phyloP scores from a whole-genome alignment of 2,797 vertebrate genomes.

The Remorina albescens region DNA sequence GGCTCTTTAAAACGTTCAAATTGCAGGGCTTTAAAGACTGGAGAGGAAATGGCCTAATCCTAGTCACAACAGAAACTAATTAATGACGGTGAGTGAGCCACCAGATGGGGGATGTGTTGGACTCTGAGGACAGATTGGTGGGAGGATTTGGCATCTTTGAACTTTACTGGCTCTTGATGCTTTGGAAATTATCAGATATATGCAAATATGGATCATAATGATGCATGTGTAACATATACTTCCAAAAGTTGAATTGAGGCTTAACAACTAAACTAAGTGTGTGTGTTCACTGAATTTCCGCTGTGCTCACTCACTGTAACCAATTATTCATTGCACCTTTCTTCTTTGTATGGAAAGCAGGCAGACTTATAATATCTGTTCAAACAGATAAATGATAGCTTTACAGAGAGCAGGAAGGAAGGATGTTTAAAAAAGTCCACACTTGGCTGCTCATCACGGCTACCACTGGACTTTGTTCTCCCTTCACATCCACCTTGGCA shows the following conservation, averaged over 20 bases:
- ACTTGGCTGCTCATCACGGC: slow-evolving; percentile 44
- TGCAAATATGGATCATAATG: background rate
- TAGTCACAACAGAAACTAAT: slow-evolving; percentile 33
- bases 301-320: background rate
- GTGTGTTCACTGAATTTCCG: background rate
- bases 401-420: slow-evolving; percentile 42
- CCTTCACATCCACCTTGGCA: slow-evolving; percentile 30
- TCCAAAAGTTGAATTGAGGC: too few species aligned
- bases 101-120: slow-evolving; percentile 29
- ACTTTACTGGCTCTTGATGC: slow-evolving; percentile 14
- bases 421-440: slow-evolving; percentile 54
- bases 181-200: slow-evolving; percentile 4
- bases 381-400: slow-evolving; percentile 35
- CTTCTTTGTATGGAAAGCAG: slow-evolving; percentile 33
- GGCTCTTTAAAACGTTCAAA: slow-evolving; percentile 44
- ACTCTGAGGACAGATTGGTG: slow-evolving; percentile 10
- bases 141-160: slow-evolving; percentile 45
- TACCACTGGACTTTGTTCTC: slow-evolving; percentile 54
- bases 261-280: too few species aligned
- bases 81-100: slow-evolving; percentile 42
- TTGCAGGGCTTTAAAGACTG: slow-evolving; percentile 23
- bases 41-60: slow-evolving; percentile 43
- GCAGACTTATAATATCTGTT: slow-evolving; percentile 37
- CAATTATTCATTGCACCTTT: slow-evolving; percentile 1
- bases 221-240: background rate